These are phyloP conservation scores for Petaurus breviceps DNA, from an alignment of 2,113 vertebrate genomes.

Conservation along the genomic window DNA sequence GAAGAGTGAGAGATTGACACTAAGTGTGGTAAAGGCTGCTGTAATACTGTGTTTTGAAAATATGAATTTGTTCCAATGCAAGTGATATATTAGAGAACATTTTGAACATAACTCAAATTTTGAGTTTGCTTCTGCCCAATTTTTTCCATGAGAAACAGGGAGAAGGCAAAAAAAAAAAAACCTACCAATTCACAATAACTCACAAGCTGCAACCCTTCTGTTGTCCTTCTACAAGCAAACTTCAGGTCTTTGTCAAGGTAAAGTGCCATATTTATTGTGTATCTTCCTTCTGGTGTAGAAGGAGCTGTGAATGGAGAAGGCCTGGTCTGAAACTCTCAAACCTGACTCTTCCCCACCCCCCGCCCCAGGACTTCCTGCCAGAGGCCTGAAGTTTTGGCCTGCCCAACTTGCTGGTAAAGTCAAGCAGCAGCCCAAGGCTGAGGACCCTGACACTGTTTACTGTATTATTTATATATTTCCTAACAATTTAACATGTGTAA, in stretches of 20 bases:
- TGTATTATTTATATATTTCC: not conserved
- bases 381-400: not conserved
- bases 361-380: not conserved
- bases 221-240: not conserved
- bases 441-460: not conserved
- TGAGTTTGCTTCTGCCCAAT: not conserved
- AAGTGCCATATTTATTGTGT: not conserved
- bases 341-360: accelerated
- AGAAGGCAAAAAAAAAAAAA: not conserved
- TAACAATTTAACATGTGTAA: not conserved
- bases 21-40: not conserved
- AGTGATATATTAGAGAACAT: not conserved
- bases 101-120: not conserved
- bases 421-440: not conserved
- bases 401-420: not conserved
- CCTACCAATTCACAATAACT: not conserved
- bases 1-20: not conserved
- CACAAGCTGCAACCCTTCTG: not conserved
- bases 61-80: not conserved
- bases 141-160: not conserved
- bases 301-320: not conserved
- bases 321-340: not conserved
- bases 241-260: not conserved
- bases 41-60: not conserved
- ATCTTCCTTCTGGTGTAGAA: not conserved